A percentile compares a stretch with the other conserved stretches of the same genome.
These are phyloP conservation scores for Tupiocoris notatus DNA, from an alignment of 2,888 invertebrate genomes.

Conservation along the genomic window DNA sequence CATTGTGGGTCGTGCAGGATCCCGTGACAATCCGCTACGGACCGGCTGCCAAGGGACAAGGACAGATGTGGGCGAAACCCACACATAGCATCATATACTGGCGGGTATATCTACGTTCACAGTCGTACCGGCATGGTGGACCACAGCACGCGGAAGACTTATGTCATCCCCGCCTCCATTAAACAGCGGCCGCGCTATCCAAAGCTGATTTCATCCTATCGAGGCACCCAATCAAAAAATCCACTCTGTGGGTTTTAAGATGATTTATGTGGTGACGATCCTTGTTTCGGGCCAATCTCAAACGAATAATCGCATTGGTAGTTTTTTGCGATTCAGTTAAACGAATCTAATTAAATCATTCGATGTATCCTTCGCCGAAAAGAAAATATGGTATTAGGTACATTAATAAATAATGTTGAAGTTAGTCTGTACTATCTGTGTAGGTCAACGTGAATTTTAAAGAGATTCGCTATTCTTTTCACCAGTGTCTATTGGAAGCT, in stretches of 20 bases:
- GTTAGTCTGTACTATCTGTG: no score
- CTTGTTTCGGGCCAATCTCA: background rate
- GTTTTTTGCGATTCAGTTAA: no score
- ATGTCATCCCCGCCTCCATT: slow-evolving; percentile 23
- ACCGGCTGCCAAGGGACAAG: slow-evolving; percentile 25
- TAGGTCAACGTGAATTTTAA: no score
- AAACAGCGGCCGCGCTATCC: background rate
- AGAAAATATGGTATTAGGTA: no score
- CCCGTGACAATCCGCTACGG: background rate
- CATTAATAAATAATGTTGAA: no score
- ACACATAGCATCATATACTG: background rate
- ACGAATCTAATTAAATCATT: no score
- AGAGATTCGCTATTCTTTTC: no score
- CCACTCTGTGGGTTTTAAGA: background rate
- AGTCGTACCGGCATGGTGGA: no score
- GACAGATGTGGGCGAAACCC: slow-evolving; percentile 28
- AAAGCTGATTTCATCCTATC: background rate
- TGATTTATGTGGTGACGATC: background rate
- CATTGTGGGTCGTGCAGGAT: background rate
- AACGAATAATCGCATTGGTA: background rate
- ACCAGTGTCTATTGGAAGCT: no score
- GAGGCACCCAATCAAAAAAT: background rate
- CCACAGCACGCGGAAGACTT: slow-evolving; percentile 31
- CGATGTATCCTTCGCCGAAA: no score
- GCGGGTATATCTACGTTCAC: background rate